phyloP scores from a whole-genome alignment of 2,888 invertebrate genomes.

The Catocala fraxini region DNA sequence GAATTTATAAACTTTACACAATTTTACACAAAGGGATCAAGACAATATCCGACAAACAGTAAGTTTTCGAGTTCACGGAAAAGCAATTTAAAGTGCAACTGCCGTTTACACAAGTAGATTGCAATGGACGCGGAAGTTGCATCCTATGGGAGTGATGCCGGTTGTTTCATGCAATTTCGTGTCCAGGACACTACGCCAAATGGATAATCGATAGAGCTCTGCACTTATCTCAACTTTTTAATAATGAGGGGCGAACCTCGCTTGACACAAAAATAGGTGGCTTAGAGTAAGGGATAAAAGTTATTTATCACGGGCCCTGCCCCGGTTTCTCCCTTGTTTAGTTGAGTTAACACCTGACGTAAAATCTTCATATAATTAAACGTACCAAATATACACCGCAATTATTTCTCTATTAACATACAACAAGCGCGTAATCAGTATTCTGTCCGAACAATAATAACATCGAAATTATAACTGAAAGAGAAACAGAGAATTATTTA shows the following conservation, averaged over 20 bases:
- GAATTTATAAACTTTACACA: constrained; percentile 58
- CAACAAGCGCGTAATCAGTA: constrained; percentile 28
- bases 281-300: constrained; percentile 42
- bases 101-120: constrained; percentile 53
- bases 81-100: constrained; percentile 65
- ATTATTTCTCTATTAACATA: constrained; percentile 23
- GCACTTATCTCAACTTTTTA: constrained; percentile 65
- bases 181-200: constrained; percentile 59
- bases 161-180: constrained; percentile 52
- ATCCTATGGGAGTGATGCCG: constrained; percentile 31
- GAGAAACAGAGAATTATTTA: constrained; percentile 28
- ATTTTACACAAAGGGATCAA: constrained; percentile 62
- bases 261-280: constrained; percentile 42
- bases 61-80: constrained; percentile 52
- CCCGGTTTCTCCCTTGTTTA: constrained; percentile 12
- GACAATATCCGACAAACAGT: constrained; percentile 53
- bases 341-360: constrained; percentile 15
- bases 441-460: constrained; percentile 38
- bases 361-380: constrained; percentile 21
- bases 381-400: constrained; percentile 22
- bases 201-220: constrained; percentile 70
- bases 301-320: constrained; percentile 38
- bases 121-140: constrained; percentile 36
- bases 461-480: constrained; percentile 29
- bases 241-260: constrained; percentile 54